A percentile compares a stretch with the other conserved stretches of the same genome.
Conservation (phyloP, 2,113 vertebrate species). For the Sylvilagus bachmani region DNA sequence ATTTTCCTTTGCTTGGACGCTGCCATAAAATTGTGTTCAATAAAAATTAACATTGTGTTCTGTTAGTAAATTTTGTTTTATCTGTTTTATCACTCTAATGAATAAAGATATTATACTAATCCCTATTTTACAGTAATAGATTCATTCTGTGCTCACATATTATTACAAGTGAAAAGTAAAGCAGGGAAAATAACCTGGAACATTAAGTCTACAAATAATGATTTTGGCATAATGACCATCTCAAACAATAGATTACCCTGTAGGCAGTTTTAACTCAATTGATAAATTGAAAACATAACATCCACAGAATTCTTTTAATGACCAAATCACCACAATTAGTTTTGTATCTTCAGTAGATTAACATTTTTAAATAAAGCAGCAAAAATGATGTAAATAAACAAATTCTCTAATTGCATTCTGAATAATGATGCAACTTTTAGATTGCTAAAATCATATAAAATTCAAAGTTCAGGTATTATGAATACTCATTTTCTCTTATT, state of each 20-base stretch:
- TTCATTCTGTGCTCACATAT: neutral
- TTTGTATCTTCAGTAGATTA: conserved; percentile 72
- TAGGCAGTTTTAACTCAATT: neutral
- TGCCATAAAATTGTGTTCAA: neutral
- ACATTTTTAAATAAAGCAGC: conserved; percentile 48
- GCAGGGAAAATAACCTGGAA: neutral
- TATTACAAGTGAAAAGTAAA: neutral
- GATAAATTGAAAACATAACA: neutral
- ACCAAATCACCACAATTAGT: neutral
- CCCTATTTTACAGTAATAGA: neutral
- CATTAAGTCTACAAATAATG: neutral
- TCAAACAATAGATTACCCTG: neutral
- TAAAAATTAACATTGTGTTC: neutral
- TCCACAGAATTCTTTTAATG: neutral
- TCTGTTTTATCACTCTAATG: neutral
- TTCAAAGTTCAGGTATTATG: neutral
- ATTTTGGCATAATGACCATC: neutral
- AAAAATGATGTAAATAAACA: conserved; percentile 73
- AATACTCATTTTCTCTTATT: conserved; percentile 55
- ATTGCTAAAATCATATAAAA: neutral
- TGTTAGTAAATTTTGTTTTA: neutral
- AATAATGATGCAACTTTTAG: conserved; percentile 75
- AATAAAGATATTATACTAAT: neutral
- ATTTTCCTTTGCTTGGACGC: neutral
- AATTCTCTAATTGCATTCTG: neutral